Evolutionary conservation across 2,113 vertebrate species (phyloP).

Genomic region (Lepidothrix coronata): DNA sequence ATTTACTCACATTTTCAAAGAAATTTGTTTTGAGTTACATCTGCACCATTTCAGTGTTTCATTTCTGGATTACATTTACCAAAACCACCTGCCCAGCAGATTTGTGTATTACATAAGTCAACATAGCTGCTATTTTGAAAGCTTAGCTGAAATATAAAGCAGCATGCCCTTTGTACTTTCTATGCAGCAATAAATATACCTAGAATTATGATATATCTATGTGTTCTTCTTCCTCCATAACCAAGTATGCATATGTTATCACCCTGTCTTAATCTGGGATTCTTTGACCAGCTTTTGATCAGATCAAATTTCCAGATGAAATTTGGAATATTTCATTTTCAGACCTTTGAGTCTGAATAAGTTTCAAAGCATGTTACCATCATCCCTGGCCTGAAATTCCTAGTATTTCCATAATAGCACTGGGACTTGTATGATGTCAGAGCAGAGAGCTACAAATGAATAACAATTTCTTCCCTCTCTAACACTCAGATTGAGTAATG

Average conservation of each 20-base stretch:
- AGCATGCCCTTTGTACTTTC: background rate
- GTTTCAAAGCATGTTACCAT: background rate
- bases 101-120: background rate
- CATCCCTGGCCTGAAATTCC: background rate
- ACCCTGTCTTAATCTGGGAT: background rate
- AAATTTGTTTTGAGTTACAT: background rate
- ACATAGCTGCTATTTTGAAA: slow-evolving; percentile 31
- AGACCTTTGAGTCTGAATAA: background rate
- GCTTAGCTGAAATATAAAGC: background rate
- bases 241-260: background rate
- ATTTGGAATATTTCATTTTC: no score
- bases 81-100: slow-evolving; percentile 2
- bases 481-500: background rate
- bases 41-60: background rate
- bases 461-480: background rate
- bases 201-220: background rate
- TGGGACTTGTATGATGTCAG: background rate
- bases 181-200: background rate
- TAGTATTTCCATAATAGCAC: background rate
- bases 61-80: slow-evolving; percentile 1
- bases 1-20: background rate
- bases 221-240: background rate
- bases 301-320: background rate
- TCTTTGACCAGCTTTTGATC: background rate
- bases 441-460: background rate